These are phyloP conservation scores for Papilio xuthus DNA, from an alignment of 1,140 invertebrate genomes.

Conservation along the genomic window DNA sequence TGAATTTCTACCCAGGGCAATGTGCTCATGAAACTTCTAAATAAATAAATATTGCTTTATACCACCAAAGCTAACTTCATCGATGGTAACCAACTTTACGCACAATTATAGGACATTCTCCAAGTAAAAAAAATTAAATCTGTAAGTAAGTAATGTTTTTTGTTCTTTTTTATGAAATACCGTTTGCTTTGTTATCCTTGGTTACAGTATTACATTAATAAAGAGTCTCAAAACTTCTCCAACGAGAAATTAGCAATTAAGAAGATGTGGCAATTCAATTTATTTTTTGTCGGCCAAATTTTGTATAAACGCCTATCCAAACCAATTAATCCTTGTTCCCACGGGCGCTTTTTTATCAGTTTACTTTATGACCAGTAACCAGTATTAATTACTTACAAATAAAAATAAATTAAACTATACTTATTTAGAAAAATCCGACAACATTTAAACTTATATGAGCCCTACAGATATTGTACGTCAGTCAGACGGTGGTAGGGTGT, in stretches of 20 bases:
- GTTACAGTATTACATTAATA: neutral
- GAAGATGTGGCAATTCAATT: neutral
- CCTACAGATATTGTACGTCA: slow-evolving; percentile 17
- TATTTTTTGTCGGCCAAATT: no score
- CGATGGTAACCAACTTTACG: neutral
- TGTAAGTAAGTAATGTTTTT: neutral
- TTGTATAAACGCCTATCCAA: no score
- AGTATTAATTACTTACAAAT: neutral
- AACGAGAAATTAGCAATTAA: neutral
- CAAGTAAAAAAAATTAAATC: neutral
- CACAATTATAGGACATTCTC: neutral
- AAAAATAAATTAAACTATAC: no score
- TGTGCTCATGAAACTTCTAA: slow-evolving; percentile 2
- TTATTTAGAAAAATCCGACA: neutral
- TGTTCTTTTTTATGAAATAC: neutral
- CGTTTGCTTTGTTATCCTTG: neutral
- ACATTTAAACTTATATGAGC: slow-evolving; percentile 2
- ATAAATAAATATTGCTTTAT: slow-evolving; percentile 25
- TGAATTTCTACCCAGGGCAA: slow-evolving; percentile 11
- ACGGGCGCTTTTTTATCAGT: no score
- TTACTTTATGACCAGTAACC: no score
- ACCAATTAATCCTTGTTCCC: no score
- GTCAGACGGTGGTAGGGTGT: neutral
- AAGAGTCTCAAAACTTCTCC: neutral
- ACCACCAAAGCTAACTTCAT: neutral